These are phyloP conservation scores for Cyprinodon brontotheroides DNA, from an alignment of 2,113 vertebrate species.

Conservation along the genomic window DNA sequence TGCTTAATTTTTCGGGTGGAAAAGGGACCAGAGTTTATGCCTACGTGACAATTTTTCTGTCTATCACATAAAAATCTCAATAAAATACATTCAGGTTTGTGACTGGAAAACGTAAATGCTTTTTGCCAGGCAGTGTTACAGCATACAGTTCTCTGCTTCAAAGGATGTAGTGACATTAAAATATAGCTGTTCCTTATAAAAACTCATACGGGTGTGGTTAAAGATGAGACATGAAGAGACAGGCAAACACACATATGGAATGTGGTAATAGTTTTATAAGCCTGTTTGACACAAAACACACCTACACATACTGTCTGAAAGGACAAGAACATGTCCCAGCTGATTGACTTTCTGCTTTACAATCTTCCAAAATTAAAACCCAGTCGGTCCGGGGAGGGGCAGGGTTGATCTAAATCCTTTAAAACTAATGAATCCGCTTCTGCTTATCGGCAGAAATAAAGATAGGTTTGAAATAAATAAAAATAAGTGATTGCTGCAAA, in stretches of 20 bases:
- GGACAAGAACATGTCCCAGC: conserved; percentile 52
- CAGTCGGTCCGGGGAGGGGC: not conserved
- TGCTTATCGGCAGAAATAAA: conserved; percentile 64
- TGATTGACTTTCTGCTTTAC: conserved; percentile 49
- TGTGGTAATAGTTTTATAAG: conserved; percentile 68
- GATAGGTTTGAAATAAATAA: conserved; percentile 63
- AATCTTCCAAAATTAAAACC: conserved; percentile 25
- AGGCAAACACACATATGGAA: conserved; percentile 65
- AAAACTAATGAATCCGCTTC: conserved; percentile 60
- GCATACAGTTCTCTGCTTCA: not conserved
- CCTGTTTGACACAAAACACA: conserved; percentile 57
- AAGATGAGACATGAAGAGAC: conserved; percentile 56
- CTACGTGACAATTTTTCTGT: not conserved
- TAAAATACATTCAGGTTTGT: not conserved
- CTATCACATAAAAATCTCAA: not conserved
- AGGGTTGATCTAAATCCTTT: conserved; percentile 15
- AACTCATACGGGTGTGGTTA: conserved; percentile 45
- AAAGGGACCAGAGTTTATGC: not conserved
- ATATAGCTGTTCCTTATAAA: conserved; percentile 43
- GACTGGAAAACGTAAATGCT: not conserved
- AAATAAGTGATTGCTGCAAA: conserved; percentile 47
- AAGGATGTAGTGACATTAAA: conserved; percentile 8
- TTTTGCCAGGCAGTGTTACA: not conserved
- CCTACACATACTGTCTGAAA: conserved; percentile 27
- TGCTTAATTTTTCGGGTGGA: not conserved